Evolutionary conservation across 2,888 invertebrate genomes (phyloP), one percentile per base, ranked within the genome.

Genomic region (Cryptocephalus moraei): DNA sequence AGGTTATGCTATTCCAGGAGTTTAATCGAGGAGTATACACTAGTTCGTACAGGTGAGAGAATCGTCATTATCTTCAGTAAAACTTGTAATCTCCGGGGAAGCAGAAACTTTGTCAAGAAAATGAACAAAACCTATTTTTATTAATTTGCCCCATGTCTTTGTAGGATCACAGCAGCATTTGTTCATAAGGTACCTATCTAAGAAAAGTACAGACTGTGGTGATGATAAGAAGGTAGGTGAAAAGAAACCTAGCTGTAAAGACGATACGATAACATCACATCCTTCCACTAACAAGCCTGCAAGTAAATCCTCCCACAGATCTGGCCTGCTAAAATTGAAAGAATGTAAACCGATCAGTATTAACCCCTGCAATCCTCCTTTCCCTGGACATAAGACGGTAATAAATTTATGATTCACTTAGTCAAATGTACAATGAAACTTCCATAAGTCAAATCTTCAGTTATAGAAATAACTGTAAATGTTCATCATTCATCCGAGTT

Each of bases 201-300:
- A 22, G 22, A 54, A 51, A 51, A 40, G 44, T 39, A 55, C 49
- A 43, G 49, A 49, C 2, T 22, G 22, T 22, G 22, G 22, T 42
- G 56, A 56, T 48, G 50, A 48, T 11, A 54, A 56, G 50, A 60
- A 62, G 61, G 61, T 60, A 60, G 39, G 56, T 50, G 55, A 53
- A 44, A 52, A 52, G 48, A 41, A 40, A 39, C 46, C 36, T 47
- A 36, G 11, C 6, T 34, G 49, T 31, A 49, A 52, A 32, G 22
- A 47, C 10, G 39, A 50, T 8, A 8, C 43, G 8, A 50, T 55
- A 39, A 39, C 51, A 42, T 39, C 49, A 45, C 50, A 52, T 50
- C 51, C 51, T 8, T 33, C 33, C 40, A 39, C 54, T 32, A 45
- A 44, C 4, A 45, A 45, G 50, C 45, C 52, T 41, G 42, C 45